Evolutionary conservation across 2,113 vertebrate species (phyloP).

Genomic region (Danionella cerebrum): DNA sequence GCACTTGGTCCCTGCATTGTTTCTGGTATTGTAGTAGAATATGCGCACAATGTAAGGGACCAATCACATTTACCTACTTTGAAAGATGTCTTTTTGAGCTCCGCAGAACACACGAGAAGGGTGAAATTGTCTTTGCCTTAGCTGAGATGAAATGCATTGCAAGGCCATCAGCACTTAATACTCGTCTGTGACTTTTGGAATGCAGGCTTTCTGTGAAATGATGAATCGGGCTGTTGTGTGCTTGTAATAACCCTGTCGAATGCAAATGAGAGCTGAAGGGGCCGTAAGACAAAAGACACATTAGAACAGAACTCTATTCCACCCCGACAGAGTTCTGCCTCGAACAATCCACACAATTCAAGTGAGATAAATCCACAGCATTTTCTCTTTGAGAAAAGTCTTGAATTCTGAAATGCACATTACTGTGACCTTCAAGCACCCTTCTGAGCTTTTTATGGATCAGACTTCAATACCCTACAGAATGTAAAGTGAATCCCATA

Average conservation of each 20-base stretch:
- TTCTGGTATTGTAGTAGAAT: constrained; percentile 38
- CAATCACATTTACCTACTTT: constrained; percentile 65
- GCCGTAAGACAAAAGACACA: constrained; percentile 72
- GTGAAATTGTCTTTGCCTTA: constrained; percentile 72
- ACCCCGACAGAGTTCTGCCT: constrained; percentile 12
- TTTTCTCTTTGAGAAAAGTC: constrained; percentile 18
- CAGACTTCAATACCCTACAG: constrained; percentile 11
- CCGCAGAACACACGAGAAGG: constrained; percentile 67
- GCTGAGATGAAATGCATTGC: constrained; percentile 72
- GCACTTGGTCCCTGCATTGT: constrained; percentile 34
- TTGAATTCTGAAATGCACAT: constrained; percentile 5
- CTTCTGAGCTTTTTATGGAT: constrained; percentile 9
- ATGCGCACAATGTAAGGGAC: constrained; percentile 55
- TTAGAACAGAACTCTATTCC: constrained; percentile 50
- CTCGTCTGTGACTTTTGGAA: constrained; percentile 65
- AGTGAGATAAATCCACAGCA: constrained; percentile 26
- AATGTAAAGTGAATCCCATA: constrained; percentile 8
- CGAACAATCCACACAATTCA: constrained; percentile 23
- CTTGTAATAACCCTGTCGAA: constrained; percentile 68
- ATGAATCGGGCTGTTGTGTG: constrained; percentile 71
- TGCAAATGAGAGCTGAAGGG: constrained; percentile 70
- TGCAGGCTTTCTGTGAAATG: constrained; percentile 70
- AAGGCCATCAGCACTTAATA: constrained; percentile 73
- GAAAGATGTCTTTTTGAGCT: constrained; percentile 68
- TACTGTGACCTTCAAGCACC: constrained; percentile 29